Conservation (phyloP, 2,888 invertebrate genomes). For the Drosophila koepferae region DNA sequence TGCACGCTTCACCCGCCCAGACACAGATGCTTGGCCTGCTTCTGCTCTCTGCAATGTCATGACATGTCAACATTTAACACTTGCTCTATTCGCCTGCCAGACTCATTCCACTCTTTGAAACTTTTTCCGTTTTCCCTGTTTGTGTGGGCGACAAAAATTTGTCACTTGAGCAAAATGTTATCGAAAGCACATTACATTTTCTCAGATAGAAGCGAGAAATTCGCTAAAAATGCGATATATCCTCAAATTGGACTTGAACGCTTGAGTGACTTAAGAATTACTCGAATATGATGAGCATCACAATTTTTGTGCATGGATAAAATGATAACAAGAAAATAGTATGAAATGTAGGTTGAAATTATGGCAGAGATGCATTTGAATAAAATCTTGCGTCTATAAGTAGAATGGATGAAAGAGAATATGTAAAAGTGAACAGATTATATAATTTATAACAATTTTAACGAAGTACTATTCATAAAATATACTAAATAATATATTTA, state of each 20-base stretch:
- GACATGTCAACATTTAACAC: conserved; percentile 81
- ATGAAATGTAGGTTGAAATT: neutral
- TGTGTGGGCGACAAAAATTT: conserved; percentile 64
- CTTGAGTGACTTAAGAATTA: conserved; percentile 61
- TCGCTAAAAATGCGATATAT: conserved; percentile 27
- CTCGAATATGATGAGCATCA: conserved; percentile 27
- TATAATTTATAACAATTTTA: too few relatives aligned
- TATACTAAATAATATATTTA: too few relatives aligned
- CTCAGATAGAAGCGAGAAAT: conserved; percentile 22
- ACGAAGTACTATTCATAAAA: too few relatives aligned
- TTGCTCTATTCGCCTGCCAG: conserved; percentile 68
- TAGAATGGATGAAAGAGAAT: neutral
- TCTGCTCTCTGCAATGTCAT: conserved; percentile 74
- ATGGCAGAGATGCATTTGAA: neutral
- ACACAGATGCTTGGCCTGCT: conserved; percentile 48
- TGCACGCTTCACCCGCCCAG: conserved; percentile 27
- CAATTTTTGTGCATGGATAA: neutral
- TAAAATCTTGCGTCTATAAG: neutral
- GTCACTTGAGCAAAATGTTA: conserved; percentile 75
- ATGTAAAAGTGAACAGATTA: too few relatives aligned
- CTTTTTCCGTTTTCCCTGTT: conserved; percentile 47
- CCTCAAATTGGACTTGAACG: conserved; percentile 51
- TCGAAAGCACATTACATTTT: conserved; percentile 71
- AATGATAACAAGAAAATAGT: neutral
- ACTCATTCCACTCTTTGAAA: conserved; percentile 30